Base-by-base conservation (phyloP, 2,797 vertebrate genomes). In the Sebastes cheni region DNA sequence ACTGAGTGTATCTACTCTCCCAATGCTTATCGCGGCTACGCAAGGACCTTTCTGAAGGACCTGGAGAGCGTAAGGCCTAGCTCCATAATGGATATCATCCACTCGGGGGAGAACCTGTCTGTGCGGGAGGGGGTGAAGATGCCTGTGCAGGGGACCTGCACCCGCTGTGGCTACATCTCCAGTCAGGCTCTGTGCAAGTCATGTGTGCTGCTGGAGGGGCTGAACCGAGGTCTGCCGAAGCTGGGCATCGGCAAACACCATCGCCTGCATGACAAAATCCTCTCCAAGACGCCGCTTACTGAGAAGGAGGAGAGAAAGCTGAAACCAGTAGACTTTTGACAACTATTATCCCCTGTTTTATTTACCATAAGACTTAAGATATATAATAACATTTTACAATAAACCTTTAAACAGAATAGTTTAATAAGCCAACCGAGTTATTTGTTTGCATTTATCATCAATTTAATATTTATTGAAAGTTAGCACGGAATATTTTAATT, bases 1-100 rank as follows among this genome's bases (percentile, higher is more conserved):
- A 97, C 97, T 0, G 98, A 98, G 86, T 97, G 97, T 2, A 95
- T 97, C 36, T 98, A 97, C 72, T 97, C 97, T 0, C 97, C 97
- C n/a, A 97, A 97, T 22, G 97, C 97, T n/a, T 98, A 98, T 87
- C 96, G 97, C 0, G 97, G 97, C 22, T 80, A 97, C 9, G 97
- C 97, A 0, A 95, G 98, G 1, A 85, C 94, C 72, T 96, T 97
- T 82, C 93, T 98, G 20, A 97, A 98, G 88, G 96, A 95, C 71
- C 89, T 97, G 32, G 96, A 96, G 84, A 96, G 92, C 4, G 79
- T 95, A 55, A 92, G 97, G 56, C 92, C 97, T 2, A 97, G 97
- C 20, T 91, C 96, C 5, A 97, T 97, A 73, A 95, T 98, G 27
- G 97, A 97, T 27, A 91, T 98, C 67, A 96, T 98, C 82, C 98